These are phyloP conservation scores for Coelopa frigida DNA, from an alignment of 1,140 invertebrate species.

Conservation along the genomic window DNA sequence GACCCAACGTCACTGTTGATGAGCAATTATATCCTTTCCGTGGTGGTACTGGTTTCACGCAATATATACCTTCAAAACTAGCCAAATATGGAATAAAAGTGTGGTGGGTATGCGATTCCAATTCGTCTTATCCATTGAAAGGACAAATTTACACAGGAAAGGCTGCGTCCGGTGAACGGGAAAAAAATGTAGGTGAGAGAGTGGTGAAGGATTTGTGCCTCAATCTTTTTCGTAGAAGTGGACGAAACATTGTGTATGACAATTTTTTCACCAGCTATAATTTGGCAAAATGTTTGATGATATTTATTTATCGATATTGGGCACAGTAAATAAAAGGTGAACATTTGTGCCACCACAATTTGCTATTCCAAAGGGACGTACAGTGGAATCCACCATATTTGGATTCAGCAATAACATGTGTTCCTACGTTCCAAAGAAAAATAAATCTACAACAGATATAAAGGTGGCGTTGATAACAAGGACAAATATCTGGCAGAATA, in stretches of 20 bases:
- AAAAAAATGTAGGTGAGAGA: conserved; percentile 6
- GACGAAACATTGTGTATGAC: conserved; percentile 27
- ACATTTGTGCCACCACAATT: conserved; percentile 1
- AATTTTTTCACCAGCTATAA: conserved; percentile 28
- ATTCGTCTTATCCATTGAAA: conserved; percentile 14
- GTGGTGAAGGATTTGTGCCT: conserved; percentile 6
- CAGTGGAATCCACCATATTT: too few species aligned
- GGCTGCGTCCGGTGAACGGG: conserved; percentile 2
- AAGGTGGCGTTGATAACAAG: conserved; percentile 45
- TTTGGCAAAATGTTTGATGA: conserved; percentile 21
- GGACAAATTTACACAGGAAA: conserved; percentile 3
- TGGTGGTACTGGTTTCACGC: conserved; percentile 34
- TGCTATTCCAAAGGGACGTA: background rate
- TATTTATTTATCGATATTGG: conserved; percentile 22
- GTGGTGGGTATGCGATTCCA: conserved; percentile 10
- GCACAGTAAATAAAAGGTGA: conserved; percentile 38
- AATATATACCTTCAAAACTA: conserved; percentile 40
- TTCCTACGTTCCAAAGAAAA: conserved; percentile 26
- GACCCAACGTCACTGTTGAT: conserved; percentile 35
- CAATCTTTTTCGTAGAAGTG: conserved; percentile 16
- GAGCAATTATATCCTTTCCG: conserved; percentile 44
- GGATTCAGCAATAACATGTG: too few species aligned
- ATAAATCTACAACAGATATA: conserved; percentile 41
- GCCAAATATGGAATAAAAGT: conserved; percentile 16
- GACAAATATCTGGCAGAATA: conserved; percentile 36